Evolutionary conservation across 2,888 invertebrate genomes (phyloP).

Genomic region (Cancer borealis): DNA sequence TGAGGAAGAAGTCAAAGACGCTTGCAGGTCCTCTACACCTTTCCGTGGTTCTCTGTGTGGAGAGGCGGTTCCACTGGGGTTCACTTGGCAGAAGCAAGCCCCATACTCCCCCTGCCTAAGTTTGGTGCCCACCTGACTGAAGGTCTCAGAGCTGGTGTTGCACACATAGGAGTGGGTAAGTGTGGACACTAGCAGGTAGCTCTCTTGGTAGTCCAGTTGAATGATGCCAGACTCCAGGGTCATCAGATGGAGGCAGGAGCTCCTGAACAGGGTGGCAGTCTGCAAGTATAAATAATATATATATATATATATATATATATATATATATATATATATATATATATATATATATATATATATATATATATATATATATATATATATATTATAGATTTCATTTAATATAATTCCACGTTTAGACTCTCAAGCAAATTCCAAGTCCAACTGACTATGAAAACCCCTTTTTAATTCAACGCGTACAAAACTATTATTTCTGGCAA

Average conservation of each 20-base stretch:
- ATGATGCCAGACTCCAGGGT: constrained; percentile 68
- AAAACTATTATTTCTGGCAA: no score
- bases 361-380: not conserved
- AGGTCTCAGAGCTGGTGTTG: constrained; percentile 72
- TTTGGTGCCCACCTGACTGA: constrained; percentile 70
- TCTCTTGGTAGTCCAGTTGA: constrained; percentile 67
- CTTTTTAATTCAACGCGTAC: no score
- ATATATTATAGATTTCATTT: no score
- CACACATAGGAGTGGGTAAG: constrained; percentile 72
- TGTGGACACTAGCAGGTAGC: constrained; percentile 74
- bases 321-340: not conserved
- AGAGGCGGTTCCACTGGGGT: not conserved
- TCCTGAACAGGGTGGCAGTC: constrained; percentile 70
- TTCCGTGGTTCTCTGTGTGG: not conserved
- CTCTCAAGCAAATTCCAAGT: no score
- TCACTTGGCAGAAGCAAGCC: constrained; percentile 69
- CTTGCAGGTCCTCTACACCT: not conserved
- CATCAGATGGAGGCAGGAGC: constrained; percentile 65
- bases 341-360: not conserved
- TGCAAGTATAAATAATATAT: constrained; percentile 12
- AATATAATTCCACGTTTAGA: no score
- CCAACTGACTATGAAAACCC: no score
- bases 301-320: no score
- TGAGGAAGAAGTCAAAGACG: constrained; percentile 18
- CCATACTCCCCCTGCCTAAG: constrained; percentile 72